Percentiles rank a stretch among this genome's conserved stretches.
phyloP scores from a whole-genome alignment of 1,140 invertebrate species.

The Megalonaias nervosa region DNA sequence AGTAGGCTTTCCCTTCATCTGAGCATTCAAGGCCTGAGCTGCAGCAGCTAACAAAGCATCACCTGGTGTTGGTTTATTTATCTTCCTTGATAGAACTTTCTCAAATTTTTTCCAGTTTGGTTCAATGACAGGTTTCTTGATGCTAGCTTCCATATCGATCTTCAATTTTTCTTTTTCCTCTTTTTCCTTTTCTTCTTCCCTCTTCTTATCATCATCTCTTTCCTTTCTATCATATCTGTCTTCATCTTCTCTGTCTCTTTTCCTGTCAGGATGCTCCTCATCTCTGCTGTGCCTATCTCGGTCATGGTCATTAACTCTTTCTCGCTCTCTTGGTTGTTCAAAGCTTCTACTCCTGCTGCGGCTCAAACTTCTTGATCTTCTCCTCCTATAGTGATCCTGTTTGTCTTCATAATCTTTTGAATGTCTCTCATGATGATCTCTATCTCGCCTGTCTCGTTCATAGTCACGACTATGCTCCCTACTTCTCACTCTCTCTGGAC shows the following conservation, averaged over 20 bases:
- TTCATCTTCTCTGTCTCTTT: conserved; percentile 7
- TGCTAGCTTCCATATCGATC: not conserved
- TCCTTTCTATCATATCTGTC: conserved; percentile 29
- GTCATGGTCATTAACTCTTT: conserved; percentile 7
- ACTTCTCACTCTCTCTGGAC: conserved; percentile 1
- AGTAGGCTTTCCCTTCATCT: not conserved
- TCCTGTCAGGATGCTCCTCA: conserved; percentile 20
- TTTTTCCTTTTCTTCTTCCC: conserved; percentile 13
- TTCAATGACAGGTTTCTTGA: conserved; percentile 29
- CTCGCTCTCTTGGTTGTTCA: conserved; percentile 12
- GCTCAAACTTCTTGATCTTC: conserved; percentile 25
- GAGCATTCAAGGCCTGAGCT: conserved; percentile 5
- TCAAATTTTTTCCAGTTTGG: conserved; percentile 41
- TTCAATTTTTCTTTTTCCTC: conserved; percentile 20
- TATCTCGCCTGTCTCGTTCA: conserved; percentile 9
- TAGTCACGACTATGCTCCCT: conserved; percentile 16
- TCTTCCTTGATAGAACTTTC: conserved; percentile 34
- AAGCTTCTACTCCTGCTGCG: conserved; percentile 29
- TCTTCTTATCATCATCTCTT: conserved; percentile 5
- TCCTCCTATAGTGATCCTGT: conserved; percentile 1
- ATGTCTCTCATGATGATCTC: conserved; percentile 4
- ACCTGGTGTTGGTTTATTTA: conserved; percentile 24
- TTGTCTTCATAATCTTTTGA: conserved; percentile 9
- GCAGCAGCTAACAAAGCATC: not conserved
- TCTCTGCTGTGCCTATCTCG: conserved; percentile 5